A percentile compares a stretch with the other conserved stretches of the same genome.
These are phyloP conservation scores for Oostethus manadensis DNA, from an alignment of 2,113 vertebrate genomes.

Conservation along the genomic window DNA sequence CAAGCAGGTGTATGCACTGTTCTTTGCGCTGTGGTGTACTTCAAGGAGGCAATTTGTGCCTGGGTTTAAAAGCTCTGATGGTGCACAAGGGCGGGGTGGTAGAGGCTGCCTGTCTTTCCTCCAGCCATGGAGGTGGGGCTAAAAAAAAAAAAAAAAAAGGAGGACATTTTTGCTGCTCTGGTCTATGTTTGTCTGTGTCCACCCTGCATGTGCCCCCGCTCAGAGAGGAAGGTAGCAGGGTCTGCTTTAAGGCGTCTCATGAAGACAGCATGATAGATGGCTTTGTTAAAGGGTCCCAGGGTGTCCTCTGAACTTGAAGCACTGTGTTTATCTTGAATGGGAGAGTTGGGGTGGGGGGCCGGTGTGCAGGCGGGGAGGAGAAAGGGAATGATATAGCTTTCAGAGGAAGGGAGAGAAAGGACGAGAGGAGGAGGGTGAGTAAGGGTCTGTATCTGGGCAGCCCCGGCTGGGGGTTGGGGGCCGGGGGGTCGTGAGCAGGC, in stretches of 20 bases:
- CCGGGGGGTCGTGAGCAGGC: constrained; percentile 62
- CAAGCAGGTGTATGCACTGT: constrained; percentile 12
- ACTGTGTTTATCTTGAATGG: constrained; percentile 99
- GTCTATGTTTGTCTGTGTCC: constrained; percentile 35
- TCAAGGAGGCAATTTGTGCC: constrained; percentile 26
- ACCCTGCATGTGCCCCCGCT: constrained; percentile 28
- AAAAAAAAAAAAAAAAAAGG: constrained; percentile 82
- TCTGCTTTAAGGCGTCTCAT: constrained; percentile 82
- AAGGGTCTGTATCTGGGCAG: constrained; percentile 59
- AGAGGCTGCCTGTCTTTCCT: constrained; percentile 23
- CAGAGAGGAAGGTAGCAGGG: constrained; percentile 29
- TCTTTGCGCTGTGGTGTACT: constrained; percentile 18
- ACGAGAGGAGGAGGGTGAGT: constrained; percentile 41
- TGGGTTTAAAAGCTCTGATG: constrained; percentile 23
- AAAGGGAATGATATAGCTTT: constrained; percentile 80
- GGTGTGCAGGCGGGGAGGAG: constrained; percentile 75
- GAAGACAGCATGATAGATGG: constrained; percentile 99
- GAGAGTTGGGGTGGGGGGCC: constrained; percentile 55
- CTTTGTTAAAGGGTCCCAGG: constrained; percentile 99
- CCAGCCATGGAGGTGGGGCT: constrained; percentile 67
- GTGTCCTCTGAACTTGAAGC: constrained; percentile 99
- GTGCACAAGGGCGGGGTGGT: neutral
- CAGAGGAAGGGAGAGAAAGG: constrained; percentile 63
- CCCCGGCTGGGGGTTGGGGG: constrained; percentile 60
- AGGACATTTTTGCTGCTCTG: constrained; percentile 84